Evolutionary conservation across 1,140 invertebrate species (phyloP).

Genomic region (Lasioglossum albipes): DNA sequence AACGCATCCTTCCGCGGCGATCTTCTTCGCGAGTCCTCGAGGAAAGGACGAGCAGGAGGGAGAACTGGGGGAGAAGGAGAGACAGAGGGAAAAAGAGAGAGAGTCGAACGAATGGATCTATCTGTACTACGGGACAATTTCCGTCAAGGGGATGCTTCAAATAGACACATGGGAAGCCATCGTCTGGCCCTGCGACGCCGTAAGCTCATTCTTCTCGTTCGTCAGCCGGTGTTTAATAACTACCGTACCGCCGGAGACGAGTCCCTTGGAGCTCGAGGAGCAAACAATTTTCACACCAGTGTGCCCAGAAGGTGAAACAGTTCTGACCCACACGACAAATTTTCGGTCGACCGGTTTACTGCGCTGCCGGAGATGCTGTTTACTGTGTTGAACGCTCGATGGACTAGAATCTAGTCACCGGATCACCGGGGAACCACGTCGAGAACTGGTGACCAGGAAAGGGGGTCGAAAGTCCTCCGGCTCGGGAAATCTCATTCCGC

Average conservation of each 20-base stretch:
- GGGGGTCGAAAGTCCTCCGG: neutral
- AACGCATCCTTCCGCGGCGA: constrained; percentile 52
- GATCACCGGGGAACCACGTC: no score
- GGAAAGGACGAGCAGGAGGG: constrained; percentile 31
- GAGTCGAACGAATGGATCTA: neutral
- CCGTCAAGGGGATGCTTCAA: constrained; percentile 26
- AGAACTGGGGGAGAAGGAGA: neutral
- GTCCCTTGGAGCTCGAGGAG: neutral
- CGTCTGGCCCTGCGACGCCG: neutral
- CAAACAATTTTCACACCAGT: neutral
- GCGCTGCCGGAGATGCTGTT: no score
- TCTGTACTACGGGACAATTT: constrained; percentile 26
- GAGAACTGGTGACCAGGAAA: no score
- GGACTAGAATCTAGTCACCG: no score
- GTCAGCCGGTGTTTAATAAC: neutral
- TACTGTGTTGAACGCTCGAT: no score
- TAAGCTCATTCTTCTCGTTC: constrained; percentile 1
- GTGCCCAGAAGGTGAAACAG: no score
- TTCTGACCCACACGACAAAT: no score
- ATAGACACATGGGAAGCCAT: neutral
- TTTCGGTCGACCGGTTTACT: no score
- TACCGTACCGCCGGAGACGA: neutral
- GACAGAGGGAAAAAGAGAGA: neutral
- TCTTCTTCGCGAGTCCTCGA: constrained; percentile 43
- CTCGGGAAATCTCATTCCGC: constrained; percentile 20